Evolutionary conservation across 2,888 invertebrate genomes (phyloP), one percentile per base, ranked within the genome.

Genomic region (Troides helena): DNA sequence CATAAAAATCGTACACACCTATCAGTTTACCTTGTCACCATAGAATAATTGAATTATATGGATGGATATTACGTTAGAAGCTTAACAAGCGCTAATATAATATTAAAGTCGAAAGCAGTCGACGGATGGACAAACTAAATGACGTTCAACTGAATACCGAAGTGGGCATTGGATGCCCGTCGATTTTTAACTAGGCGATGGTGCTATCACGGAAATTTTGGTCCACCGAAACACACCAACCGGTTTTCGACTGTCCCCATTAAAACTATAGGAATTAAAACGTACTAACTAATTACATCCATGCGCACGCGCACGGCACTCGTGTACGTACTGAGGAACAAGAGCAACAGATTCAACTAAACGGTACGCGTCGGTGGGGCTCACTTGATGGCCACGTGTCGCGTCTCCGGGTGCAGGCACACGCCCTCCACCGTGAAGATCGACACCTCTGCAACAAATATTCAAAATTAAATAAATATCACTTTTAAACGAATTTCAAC

Each of bases 381-480:
- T 92, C 91, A 91, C 88, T 94, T 94, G 82, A 93, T 85, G 78
- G 88, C 85, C 70, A 90, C 87, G 80, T 92, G 93, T 83, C 95
- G 93, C 82, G 95, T 95, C 92, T 98, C 98, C 69, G 96, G 95
- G 87, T 95, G 95, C 83, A 98, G 90, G 88, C 96, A 95, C 80
- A 98, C 95, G 81, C 98, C 98, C 91, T 98, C 98, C 85, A 99
- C 98, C 81, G 96, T 97, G 94, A 98, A 98, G 94, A 99, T 98
- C 82, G 98, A 98, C 84, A 97, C 95, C 93, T 98, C 99, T 99
- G 95, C 59, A 95, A 95, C 86, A 89, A 88, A 46, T 46, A 46
- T 46, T 46, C 46, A 46, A 10, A 46, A 46, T 14, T 30, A 30
- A 14, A 46, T 46, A 14, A 67, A 65, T 12, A 46, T 46, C 23